Base-by-base conservation (phyloP, 2,797 vertebrate genomes). In the Falco naumanni region DNA sequence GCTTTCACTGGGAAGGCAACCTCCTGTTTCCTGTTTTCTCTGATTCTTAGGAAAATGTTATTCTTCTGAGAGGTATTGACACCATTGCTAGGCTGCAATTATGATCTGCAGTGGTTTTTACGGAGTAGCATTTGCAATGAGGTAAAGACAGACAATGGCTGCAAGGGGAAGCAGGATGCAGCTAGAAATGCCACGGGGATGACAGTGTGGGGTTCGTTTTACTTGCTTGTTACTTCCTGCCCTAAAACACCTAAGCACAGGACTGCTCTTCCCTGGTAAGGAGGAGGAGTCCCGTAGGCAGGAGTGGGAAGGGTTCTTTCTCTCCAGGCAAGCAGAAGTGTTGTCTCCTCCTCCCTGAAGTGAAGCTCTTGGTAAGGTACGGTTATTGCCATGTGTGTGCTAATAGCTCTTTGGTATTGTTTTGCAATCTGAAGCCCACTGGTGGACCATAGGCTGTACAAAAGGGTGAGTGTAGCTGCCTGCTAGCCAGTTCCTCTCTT, bases 401-500 rank as follows among this genome's bases (percentile, higher is more conserved):
- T 99, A 99, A 99, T 99, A 99, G 99, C 99, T 99, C 98, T 99
- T 98, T 99, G 99, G 98, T 99, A 98, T 99, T 99, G 99, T 99
- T 99, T 99, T 99, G 99, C 99, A 99, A 98, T 99, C 99, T 98
- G 98, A 99, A 99, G 99, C 99, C 99, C 99, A 98, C 99, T 99
- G 99, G 99, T 99, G 99, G 99, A 99, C 99, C 99, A 99, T 99
- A 99, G 99, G 99, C 99, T 99, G 99, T 99, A 99, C 99, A 99
- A 99, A 99, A 99, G 99, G 99, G 99, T 99, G 99, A 99, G 99
- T 99, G 98, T 98, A 99, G 99, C 98, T 99, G 99, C 98, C 98
- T 99, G 99, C 99, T 98, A 99, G 99, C 98, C 98, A 99, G 98
- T 98, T 98, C 98, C 96, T 98, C 96, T 97, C 97, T 98, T 98